Percentiles rank a stretch among this genome's conserved stretches.
phyloP scores from a whole-genome alignment of 2,888 invertebrate species.

The Tachina lurida region DNA sequence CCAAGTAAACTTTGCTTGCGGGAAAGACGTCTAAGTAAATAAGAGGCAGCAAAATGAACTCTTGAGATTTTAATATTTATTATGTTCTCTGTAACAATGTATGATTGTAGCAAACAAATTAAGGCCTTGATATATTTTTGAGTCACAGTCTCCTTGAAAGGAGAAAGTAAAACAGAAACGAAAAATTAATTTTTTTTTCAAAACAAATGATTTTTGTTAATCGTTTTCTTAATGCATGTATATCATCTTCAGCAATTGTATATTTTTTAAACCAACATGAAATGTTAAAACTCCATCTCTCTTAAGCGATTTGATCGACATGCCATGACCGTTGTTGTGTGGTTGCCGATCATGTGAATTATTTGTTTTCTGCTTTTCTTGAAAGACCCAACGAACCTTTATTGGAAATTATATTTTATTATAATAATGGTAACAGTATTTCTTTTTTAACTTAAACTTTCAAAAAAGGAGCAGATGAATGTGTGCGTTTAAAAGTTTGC shows the following conservation, averaged over 20 bases:
- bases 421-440: conserved; percentile 32
- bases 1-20: no score
- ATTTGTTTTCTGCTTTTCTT: background rate
- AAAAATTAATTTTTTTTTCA: no score
- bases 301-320: conserved; percentile 58
- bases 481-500: conserved; percentile 22
- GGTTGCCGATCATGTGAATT: conserved; percentile 58
- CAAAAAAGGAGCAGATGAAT: background rate
- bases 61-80: no score
- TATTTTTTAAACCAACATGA: background rate
- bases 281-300: conserved; percentile 35
- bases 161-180: no score
- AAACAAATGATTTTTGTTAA: background rate
- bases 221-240: conserved; percentile 49
- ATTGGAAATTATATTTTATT: conserved; percentile 13
- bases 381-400: background rate
- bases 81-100: no score
- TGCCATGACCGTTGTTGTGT: conserved; percentile 50
- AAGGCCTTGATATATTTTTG: no score
- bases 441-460: background rate
- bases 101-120: no score
- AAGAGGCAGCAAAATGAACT: no score
- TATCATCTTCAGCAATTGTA: conserved; percentile 37
- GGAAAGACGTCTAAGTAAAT: no score
- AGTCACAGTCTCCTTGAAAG: no score